Evolutionary conservation across 2,888 invertebrate species (phyloP).

Genomic region (Limnephilus rhombicus): DNA sequence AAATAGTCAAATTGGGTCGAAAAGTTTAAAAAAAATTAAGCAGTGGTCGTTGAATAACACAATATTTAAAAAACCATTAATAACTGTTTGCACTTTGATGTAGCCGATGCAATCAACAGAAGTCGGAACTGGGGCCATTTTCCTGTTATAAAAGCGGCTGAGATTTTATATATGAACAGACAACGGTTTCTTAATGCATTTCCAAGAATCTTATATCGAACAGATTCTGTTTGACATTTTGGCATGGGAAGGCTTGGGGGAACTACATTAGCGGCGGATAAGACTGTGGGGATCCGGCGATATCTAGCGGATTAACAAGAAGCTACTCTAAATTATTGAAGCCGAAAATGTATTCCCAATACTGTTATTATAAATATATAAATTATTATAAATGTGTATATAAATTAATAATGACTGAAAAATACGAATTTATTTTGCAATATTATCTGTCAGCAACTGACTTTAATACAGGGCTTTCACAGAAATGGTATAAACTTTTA

Average conservation of each 20-base stretch:
- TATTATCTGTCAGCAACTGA: not conserved
- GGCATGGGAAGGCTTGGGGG: conserved; percentile 12
- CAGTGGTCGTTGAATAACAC: not conserved
- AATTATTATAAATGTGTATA: too few species aligned
- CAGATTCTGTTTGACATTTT: not conserved
- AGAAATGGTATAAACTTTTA: too few species aligned
- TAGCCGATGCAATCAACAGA: not conserved
- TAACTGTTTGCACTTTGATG: not conserved
- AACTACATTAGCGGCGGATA: conserved; percentile 48
- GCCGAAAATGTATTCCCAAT: not conserved
- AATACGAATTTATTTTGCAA: not conserved
- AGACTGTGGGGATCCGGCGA: not conserved
- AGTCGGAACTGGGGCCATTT: not conserved
- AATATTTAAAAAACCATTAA: not conserved
- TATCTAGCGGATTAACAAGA: conserved; percentile 22
- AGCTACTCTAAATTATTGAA: not conserved
- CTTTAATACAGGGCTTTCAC: too few species aligned
- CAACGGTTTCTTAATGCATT: conserved; percentile 24
- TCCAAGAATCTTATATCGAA: not conserved
- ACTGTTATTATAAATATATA: too few species aligned
- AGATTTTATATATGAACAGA: not conserved
- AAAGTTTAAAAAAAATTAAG: not conserved
- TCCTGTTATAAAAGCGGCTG: not conserved
- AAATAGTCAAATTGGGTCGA: not conserved
- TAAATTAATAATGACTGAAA: not conserved